These are phyloP conservation scores for Eupithecia insigniata DNA, from an alignment of 2,888 invertebrate genomes.

Conservation along the genomic window DNA sequence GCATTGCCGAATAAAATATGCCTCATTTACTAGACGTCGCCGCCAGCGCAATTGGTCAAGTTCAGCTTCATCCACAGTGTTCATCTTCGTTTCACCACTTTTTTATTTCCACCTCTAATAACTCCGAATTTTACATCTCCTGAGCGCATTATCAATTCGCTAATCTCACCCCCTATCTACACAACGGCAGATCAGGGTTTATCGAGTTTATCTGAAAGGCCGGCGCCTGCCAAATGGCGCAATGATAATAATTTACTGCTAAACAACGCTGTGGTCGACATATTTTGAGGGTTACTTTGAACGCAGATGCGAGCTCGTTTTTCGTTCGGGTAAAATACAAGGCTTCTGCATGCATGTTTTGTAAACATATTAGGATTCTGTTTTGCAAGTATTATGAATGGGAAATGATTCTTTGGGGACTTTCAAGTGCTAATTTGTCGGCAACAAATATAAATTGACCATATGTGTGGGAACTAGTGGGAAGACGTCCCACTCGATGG, in stretches of 20 bases:
- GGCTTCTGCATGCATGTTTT: slow-evolving; percentile 2
- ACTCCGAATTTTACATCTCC: background rate
- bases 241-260: slow-evolving; percentile 59
- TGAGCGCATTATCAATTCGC: slow-evolving; percentile 8
- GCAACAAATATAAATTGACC: too few species aligned
- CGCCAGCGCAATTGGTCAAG: too few species aligned
- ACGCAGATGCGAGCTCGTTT: slow-evolving; percentile 23
- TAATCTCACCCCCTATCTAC: background rate
- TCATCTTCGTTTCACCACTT: too few species aligned
- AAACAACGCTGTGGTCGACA: slow-evolving; percentile 44
- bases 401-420: background rate
- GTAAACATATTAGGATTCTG: background rate
- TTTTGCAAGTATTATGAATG: background rate
- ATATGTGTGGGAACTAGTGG: too few species aligned
- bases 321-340: slow-evolving; percentile 4
- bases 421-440: too few species aligned
- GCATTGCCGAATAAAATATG: too few species aligned
- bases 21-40: too few species aligned
- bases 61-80: too few species aligned
- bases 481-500: too few species aligned
- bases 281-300: slow-evolving; percentile 22
- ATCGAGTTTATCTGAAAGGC: slow-evolving; percentile 42
- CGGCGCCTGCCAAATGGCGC: slow-evolving; percentile 61
- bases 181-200: slow-evolving; percentile 24
- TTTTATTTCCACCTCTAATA: too few species aligned